A percentile compares a stretch with the other conserved stretches of the same genome.
Conservation (phyloP, 64 coral and sea anemone genomes). For the Hydrozoanthus tunicans region DNA sequence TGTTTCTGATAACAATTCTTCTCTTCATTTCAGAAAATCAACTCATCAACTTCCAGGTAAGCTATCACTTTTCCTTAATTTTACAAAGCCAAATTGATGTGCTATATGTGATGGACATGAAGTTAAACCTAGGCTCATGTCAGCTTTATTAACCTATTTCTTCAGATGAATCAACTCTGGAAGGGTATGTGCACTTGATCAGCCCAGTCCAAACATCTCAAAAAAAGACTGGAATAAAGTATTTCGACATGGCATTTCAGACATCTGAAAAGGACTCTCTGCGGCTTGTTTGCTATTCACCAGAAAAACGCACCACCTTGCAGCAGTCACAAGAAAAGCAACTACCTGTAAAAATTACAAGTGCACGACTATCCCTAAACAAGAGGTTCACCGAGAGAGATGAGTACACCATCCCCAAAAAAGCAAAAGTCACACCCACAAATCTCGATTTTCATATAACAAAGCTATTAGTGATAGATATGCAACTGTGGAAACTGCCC, state of each 20-base stretch:
- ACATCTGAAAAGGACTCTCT: slow-evolving; percentile 13
- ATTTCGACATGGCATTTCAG: slow-evolving; percentile 30
- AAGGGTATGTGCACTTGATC: not conserved
- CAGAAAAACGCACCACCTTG: slow-evolving; percentile 23
- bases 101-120: too few relatives aligned
- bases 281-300: slow-evolving; percentile 6
- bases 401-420: slow-evolving; percentile 31
- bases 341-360: slow-evolving; percentile 26
- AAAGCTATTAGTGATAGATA: not conserved
- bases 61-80: slow-evolving; percentile 42
- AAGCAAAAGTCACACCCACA: not conserved
- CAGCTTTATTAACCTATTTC: not conserved
- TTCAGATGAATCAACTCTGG: not conserved
- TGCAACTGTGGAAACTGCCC: not conserved
- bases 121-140: too few relatives aligned
- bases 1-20: slow-evolving; percentile 66
- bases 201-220: slow-evolving; percentile 5
- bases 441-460: slow-evolving; percentile 31
- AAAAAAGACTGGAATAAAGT: not conserved
- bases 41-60: slow-evolving; percentile 62
- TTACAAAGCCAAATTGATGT: too few relatives aligned
- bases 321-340: slow-evolving; percentile 35
- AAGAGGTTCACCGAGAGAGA: not conserved
- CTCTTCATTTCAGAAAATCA: slow-evolving; percentile 66
- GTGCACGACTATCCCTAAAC: not conserved